Base-by-base conservation (phyloP, 2,797 vertebrate species). In the Sciurus carolinensis region DNA sequence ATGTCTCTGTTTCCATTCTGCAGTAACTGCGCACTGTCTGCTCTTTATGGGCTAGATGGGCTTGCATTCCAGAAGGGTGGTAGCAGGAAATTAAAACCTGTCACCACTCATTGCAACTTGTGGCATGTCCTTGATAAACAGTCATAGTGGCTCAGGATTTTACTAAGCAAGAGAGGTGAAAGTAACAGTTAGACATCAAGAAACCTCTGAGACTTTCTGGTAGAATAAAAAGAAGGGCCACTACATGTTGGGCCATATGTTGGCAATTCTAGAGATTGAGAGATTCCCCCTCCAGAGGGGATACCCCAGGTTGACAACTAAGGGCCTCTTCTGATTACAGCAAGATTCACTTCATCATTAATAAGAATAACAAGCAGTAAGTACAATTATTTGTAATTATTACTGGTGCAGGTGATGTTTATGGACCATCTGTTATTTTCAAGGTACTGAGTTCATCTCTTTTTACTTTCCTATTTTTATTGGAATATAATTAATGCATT, bases 31-130 rank as follows among this genome's bases (percentile, higher is more conserved):
- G 8, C 3, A 0, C 2, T 28, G 7, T 84, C 67, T 44, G 64
- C 22, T 80, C 77, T 67, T 47, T 20, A 4, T 6, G 0, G 39
- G n/a, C 64, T 5, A 30, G 69, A 50, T 39, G 13, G 50, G 30
- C 71, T 81, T 36, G 10, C 10, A 4, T 83, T 96, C 72, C 79
- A 82, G 28, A 64, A 85, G 50, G 75, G 42, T 9, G 22, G 71
- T 42, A 44, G 67, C 84, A 95, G 75, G 94, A 95, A 96, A 93
- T 95, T 89, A 95, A 84, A 93, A 83, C 36, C 87, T 72, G 72
- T 72, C 92, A 36, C 79, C 64, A 28, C 5, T 83, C 75, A 44
- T 9, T 42, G n/a, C 57, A 33, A 33, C 33, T 39, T 69, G 44
- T 28, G 28, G 36, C 0, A 0, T 87, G 59, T 80, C 83, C 88